phyloP scores from a whole-genome alignment of 1,140 invertebrate genomes.

The Andrena cerasifolii region DNA sequence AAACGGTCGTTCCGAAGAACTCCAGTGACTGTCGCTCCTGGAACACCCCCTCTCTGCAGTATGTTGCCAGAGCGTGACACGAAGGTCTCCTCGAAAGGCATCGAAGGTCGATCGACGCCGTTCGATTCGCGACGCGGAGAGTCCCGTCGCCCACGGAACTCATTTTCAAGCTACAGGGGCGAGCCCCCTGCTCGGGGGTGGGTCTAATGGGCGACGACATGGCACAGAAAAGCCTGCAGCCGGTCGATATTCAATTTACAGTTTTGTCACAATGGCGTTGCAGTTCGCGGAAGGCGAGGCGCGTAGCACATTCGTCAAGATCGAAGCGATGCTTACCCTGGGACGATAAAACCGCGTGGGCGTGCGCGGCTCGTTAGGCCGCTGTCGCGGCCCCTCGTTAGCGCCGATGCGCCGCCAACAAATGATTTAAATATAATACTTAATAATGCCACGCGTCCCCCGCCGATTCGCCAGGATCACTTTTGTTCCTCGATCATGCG shows the following conservation, averaged over 20 bases:
- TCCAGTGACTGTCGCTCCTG: no score
- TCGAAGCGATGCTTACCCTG: conserved; percentile 38
- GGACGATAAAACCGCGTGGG: conserved; percentile 60
- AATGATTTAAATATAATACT: conserved; percentile 63
- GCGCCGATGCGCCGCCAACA: conserved; percentile 43
- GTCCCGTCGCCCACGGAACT: conserved; percentile 30
- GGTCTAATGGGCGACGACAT: conserved; percentile 73
- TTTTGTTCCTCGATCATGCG: conserved; percentile 41
- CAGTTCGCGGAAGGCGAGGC: conserved; percentile 67
- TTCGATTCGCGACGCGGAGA: background rate
- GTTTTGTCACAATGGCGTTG: conserved; percentile 77
- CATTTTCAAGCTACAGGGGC: conserved; percentile 26
- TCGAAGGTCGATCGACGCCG: conserved; percentile 3
- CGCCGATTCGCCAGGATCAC: conserved; percentile 20
- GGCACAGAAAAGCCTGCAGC: conserved; percentile 60
- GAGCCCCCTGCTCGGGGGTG: conserved; percentile 46
- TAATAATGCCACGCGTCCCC: conserved; percentile 49
- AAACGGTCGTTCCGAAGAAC: background rate
- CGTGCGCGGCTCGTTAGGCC: conserved; percentile 54
- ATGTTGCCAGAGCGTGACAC: background rate
- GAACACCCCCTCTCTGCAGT: no score
- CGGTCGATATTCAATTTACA: conserved; percentile 82
- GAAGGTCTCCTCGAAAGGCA: background rate
- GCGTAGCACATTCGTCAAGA: conserved; percentile 38
- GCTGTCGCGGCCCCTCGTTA: conserved; percentile 63